These are phyloP conservation scores for Desmodus rotundus DNA, from an alignment of 2,113 vertebrate genomes.

Conservation along the genomic window DNA sequence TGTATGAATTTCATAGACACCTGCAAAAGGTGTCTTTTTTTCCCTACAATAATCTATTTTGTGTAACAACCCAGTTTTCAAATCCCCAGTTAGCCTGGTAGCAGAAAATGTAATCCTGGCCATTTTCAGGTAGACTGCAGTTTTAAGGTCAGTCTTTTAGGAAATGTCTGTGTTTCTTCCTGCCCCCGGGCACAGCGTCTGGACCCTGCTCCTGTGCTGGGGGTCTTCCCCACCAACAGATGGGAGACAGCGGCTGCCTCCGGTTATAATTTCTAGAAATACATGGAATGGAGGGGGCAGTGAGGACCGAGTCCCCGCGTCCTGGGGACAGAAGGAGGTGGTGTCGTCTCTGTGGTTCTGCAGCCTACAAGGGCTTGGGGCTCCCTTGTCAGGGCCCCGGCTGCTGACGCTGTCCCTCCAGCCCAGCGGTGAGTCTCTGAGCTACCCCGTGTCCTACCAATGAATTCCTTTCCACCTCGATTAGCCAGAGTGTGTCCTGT, in stretches of 20 bases:
- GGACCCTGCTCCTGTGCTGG: background rate
- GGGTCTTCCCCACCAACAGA: background rate
- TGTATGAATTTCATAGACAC: background rate
- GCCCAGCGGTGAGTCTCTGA: background rate
- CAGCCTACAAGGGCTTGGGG: background rate
- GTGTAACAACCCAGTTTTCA: background rate
- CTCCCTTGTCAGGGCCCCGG: background rate
- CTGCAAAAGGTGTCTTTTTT: background rate
- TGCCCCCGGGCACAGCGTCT: background rate
- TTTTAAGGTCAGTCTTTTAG: background rate
- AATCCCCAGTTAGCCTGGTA: background rate
- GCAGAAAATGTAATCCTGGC: background rate
- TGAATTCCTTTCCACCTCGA: background rate
- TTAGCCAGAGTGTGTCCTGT: background rate
- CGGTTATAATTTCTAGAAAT: background rate
- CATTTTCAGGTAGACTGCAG: background rate
- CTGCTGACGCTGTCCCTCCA: background rate
- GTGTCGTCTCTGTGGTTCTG: background rate
- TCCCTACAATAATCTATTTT: background rate
- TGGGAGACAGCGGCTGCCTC: fast-evolving
- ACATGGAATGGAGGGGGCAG: fast-evolving
- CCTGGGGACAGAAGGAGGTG: background rate
- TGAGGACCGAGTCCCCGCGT: background rate
- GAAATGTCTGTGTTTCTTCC: background rate
- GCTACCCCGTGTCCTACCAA: background rate